These are phyloP conservation scores for Proteles cristata DNA, from an alignment of 2,113 vertebrate species.

Conservation along the genomic window DNA sequence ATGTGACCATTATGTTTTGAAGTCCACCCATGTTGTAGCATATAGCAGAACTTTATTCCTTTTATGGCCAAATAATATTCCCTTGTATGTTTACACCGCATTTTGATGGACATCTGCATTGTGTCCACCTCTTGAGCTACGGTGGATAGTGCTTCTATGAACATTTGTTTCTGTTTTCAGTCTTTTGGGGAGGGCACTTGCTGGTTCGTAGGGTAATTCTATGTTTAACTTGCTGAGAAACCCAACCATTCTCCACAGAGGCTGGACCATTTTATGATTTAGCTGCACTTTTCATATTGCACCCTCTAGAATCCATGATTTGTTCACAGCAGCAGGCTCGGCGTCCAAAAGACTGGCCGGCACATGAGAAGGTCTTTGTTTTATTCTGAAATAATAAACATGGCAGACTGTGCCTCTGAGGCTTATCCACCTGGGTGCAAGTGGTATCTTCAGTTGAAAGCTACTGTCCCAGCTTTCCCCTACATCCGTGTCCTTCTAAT, in stretches of 20 bases:
- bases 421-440: rapidly evolving
- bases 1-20: not conserved
- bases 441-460: not conserved
- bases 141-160: not conserved
- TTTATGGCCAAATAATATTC: not conserved
- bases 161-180: not conserved
- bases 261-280: not conserved
- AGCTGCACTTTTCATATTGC: not conserved
- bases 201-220: not conserved
- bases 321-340: not conserved
- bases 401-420: too few species aligned
- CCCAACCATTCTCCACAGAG: not conserved
- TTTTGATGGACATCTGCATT: not conserved
- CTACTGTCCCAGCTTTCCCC: not conserved
- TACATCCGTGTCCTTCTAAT: not conserved
- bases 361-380: not conserved
- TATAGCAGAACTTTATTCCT: not conserved
- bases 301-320: not conserved
- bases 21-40: not conserved
- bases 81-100: too few species aligned
- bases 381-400: not conserved
- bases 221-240: not conserved
- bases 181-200: not conserved
- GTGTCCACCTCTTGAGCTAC: not conserved
- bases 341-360: not conserved